These are phyloP conservation scores for Micromys minutus DNA, from an alignment of 2,113 vertebrate species.

Conservation along the genomic window DNA sequence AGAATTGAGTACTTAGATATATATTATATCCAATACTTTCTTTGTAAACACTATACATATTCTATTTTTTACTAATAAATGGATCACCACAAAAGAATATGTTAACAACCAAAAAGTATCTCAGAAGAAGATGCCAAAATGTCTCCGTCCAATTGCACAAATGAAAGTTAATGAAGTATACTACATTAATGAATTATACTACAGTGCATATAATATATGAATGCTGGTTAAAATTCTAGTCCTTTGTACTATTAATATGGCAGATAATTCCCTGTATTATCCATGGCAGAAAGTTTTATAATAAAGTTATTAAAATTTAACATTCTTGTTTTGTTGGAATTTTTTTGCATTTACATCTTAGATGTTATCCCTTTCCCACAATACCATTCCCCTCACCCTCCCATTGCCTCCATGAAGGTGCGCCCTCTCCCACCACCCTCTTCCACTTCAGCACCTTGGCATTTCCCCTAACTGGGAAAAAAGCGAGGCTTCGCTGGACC, in stretches of 20 bases:
- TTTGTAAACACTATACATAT: neutral
- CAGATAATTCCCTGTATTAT: neutral
- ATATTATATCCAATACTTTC: neutral
- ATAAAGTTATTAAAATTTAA: neutral
- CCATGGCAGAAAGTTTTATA: neutral
- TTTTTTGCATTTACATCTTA: too few relatives aligned
- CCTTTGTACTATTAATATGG: neutral
- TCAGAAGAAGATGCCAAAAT: neutral
- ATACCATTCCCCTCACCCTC: too few relatives aligned
- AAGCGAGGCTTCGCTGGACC: too few relatives aligned
- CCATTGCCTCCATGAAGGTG: too few relatives aligned
- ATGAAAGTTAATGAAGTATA: neutral
- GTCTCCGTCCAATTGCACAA: conserved; percentile 11
- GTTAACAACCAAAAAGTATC: neutral
- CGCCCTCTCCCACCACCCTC: too few relatives aligned
- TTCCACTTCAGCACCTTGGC: too few relatives aligned
- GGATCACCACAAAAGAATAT: neutral
- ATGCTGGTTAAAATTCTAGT: neutral
- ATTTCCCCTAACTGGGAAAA: too few relatives aligned
- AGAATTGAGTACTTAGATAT: neutral
- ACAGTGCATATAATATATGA: neutral
- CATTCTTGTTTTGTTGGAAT: too few relatives aligned
- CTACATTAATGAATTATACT: too few relatives aligned
- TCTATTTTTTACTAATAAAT: conserved; percentile 29
- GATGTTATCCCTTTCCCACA: too few relatives aligned